Base-by-base conservation (phyloP, 1,140 invertebrate species). In the Eupeodes corollae region DNA sequence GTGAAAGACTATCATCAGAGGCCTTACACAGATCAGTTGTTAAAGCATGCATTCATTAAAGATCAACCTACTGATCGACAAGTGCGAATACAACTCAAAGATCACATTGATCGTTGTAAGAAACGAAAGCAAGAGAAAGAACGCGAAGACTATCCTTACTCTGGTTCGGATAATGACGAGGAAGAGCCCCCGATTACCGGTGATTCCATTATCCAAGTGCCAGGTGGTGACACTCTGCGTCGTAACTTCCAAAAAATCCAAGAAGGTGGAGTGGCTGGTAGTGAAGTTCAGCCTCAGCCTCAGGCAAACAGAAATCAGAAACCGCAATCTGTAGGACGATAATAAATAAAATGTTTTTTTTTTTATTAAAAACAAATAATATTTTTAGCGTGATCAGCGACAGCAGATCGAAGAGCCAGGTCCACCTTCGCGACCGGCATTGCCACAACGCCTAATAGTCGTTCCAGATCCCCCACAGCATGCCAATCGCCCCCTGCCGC, bases 1-100 rank as follows among this genome's bases (percentile, higher is more conserved):
- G 91, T 97, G 16, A 98, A 99, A 73, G 94, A 98, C 74, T 99
- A 98, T 72, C 91, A 94, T 68, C 91, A 95, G 71, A 75, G 97
- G 56, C 95, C 95, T 49, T 97, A 95, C 70, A 99, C 97, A 52
- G 96, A 99, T 70, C 89, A 98, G 66, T 78, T 99, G 45, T 72
- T 99, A 44, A 97, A 95, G 72, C 93, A 99, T 78, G 79, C 91
- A 39, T 99, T 98, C 69, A 97, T 99, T 57, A 78, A 76, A 62
- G 96, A 99, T 74, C 93, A 98, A 72, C 93, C 95, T 1, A 96
- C 92, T 47, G 96, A 99, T 70, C 75, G 93, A 57, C 93, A 98
- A 78, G 93, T 97, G 39, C 78, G 94, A 61, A 98, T 96, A 73
- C 93, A 98, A 66, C 82, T 99, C 19, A 98, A 98, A 73, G 97